A percentile compares a stretch with the other conserved stretches of the same genome.
Evolutionary conservation across 1,140 invertebrate genomes (phyloP).

Genomic region (Danaus melanippus): DNA sequence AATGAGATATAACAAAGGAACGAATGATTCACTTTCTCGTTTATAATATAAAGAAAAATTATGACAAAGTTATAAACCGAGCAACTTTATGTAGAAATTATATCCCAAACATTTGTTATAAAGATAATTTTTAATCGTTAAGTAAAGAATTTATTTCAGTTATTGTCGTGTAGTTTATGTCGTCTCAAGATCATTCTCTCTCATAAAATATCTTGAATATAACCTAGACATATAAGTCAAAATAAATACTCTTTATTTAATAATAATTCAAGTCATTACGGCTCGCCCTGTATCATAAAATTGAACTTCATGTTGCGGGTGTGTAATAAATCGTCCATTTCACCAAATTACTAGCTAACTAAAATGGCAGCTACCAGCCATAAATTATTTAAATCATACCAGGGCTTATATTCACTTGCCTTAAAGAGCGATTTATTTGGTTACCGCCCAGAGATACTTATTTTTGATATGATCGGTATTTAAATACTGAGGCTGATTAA

Average conservation of each 20-base stretch:
- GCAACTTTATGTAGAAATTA: no score
- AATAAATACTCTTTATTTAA: conserved; percentile 31
- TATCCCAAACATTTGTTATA: no score
- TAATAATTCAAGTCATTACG: conserved; percentile 27
- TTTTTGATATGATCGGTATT: conserved; percentile 20
- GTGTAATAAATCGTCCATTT: conserved; percentile 28
- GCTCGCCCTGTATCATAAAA: conserved; percentile 27
- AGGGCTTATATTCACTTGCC: no score
- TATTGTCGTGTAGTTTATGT: no score
- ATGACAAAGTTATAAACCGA: no score
- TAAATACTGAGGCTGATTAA: conserved; percentile 14
- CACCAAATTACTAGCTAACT: conserved; percentile 25
- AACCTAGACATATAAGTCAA: conserved; percentile 19
- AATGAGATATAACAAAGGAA: no score
- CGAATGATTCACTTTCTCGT: no score
- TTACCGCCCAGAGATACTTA: conserved; percentile 20
- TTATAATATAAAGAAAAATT: no score
- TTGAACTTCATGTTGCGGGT: conserved; percentile 17
- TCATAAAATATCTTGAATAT: conserved; percentile 9
- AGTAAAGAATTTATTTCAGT: no score
- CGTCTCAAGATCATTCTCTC: no score
- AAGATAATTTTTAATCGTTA: no score
- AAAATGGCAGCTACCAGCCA: background rate
- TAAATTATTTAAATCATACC: no score
- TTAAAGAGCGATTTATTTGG: conserved; percentile 10